phyloP scores from a whole-genome alignment of 2,113 vertebrate species.

The Heteronetta atricapilla region DNA sequence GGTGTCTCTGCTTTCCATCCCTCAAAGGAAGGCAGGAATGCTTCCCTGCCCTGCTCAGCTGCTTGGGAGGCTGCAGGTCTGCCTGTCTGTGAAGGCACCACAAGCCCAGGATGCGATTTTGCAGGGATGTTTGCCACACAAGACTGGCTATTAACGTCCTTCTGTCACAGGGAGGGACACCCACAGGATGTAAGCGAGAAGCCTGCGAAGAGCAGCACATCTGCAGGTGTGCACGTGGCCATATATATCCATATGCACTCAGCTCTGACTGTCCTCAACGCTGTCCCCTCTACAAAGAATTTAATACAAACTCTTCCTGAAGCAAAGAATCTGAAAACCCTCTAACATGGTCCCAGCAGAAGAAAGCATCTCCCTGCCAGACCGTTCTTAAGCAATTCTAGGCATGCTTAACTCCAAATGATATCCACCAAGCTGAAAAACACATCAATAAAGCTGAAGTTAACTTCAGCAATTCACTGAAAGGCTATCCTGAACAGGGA shows the following conservation, averaged over 20 bases:
- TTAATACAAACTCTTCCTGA: not conserved
- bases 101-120: not conserved
- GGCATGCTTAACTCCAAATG: not conserved
- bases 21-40: not conserved
- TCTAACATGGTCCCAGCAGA: rapidly evolving
- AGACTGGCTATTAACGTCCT: not conserved
- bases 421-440: conserved; percentile 17
- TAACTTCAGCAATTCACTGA: not conserved
- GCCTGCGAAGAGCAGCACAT: not conserved
- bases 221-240: not conserved
- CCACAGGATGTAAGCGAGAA: not conserved
- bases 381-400: not conserved
- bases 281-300: not conserved
- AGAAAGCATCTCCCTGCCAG: not conserved
- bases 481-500: not conserved
- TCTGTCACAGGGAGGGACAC: not conserved
- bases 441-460: not conserved
- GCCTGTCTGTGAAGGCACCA: not conserved
- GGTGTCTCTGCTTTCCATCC: not conserved
- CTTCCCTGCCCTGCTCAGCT: not conserved
- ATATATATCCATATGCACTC: not conserved
- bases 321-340: not conserved
- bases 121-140: not conserved
- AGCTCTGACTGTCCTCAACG: rapidly evolving
- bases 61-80: not conserved